Evolutionary conservation across 2,797 vertebrate species (phyloP), one percentile per base, ranked within the genome.

Genomic region (Rhinoraja longicauda): DNA sequence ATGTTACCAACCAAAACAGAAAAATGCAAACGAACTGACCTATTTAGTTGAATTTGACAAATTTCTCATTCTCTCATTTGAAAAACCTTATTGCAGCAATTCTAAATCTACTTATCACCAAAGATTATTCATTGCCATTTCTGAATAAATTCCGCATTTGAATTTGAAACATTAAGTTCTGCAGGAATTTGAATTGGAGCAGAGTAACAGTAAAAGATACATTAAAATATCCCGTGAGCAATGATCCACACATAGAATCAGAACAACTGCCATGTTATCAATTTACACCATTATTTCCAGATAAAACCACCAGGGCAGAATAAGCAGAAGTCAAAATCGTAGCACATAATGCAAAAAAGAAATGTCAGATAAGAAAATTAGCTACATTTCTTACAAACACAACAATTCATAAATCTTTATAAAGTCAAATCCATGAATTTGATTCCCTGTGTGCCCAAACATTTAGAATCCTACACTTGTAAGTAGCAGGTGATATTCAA

Each of bases 241-340:
- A 75, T 36, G 70, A 17, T 75, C 24, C 32, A 45, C 2, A 72
- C 57, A 15, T 36, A 86, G 82, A 79, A 70, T 29, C 70, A 75
- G 70, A 73, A 73, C 67, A 92, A 53, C 45, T n/a, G 4, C 70
- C 70, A 72, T 75, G 64, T 90, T 91, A 64, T 45, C 36, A 29
- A 92, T 75, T 67, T 32, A 19, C 59, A 88, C n/a, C 8, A 64
- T 32, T 62, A 86, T 88, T 88, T 88, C 13, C n/a, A 88, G n/a
- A 67, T 88, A 59, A 59, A 88, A 84, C 59, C 90, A 92, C 15
- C 9, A 72, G 70, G 90, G 75, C 90, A 92, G 70, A 92, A 53
- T 39, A 73, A 92, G 90, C 90, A 72, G 70, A 90, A 67, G 45
- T 57, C 90, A 39, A 72, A 92, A 57, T 73, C 13, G 26, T 57